Conservation (phyloP, 2,113 vertebrate species). For the Chloropsis cyanopogon region DNA sequence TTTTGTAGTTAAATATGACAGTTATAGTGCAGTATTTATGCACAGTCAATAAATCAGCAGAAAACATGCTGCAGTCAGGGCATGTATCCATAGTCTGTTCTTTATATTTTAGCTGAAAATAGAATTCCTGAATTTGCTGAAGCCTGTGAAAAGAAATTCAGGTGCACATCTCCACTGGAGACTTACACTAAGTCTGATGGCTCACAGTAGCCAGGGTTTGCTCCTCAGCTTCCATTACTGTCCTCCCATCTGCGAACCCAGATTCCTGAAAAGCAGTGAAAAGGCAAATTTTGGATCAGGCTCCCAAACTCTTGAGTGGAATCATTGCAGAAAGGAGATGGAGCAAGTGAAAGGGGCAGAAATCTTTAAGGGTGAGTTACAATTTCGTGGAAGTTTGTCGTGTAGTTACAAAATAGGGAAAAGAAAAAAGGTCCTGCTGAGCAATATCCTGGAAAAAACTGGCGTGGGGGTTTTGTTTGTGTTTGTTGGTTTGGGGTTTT, state of each 20-base stretch:
- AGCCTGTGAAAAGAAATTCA: background rate
- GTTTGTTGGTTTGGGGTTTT: background rate
- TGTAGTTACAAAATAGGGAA: background rate
- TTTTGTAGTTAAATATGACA: conserved; percentile 36
- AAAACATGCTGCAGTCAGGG: conserved; percentile 15
- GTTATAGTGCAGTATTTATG: conserved; percentile 23
- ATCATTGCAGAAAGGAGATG: background rate
- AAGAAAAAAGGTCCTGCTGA: background rate
- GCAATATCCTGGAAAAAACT: background rate
- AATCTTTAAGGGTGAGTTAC: background rate
- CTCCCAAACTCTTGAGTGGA: background rate
- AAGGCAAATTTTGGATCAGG: background rate
- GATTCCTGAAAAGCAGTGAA: background rate
- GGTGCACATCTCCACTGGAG: background rate
- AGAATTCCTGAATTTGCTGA: background rate
- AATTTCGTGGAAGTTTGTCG: background rate
- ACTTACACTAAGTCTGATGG: background rate
- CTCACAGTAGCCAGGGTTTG: background rate
- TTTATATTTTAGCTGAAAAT: background rate
- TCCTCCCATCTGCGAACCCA: background rate
- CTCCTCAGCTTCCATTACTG: background rate
- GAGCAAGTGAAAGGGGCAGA: background rate
- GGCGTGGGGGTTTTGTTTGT: background rate
- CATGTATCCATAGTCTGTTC: background rate
- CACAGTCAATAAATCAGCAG: conserved; percentile 47